phyloP scores from a whole-genome alignment of 37 sponge, comb jelly and placozoan species.

The Cladorhizidae sp. region DNA sequence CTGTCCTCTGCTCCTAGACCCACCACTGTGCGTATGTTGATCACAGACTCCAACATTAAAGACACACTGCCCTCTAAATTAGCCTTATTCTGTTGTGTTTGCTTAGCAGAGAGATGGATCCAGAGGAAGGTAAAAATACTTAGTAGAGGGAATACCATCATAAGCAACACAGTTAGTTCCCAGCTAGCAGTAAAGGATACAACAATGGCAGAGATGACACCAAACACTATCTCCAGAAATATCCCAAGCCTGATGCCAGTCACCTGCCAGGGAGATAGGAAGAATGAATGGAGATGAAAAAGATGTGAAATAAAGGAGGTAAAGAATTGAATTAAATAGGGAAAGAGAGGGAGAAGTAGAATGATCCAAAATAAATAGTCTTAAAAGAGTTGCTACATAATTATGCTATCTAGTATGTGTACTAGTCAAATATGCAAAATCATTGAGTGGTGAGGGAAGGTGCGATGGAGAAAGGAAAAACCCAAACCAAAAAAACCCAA shows the following conservation, averaged over 20 bases:
- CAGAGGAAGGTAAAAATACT: conserved; percentile 55
- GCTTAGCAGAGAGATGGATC: conserved; percentile 42
- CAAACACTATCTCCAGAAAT: conserved; percentile 48
- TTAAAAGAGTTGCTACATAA: too few relatives aligned
- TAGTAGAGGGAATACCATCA: conserved; percentile 61
- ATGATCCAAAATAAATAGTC: too few relatives aligned
- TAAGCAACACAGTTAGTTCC: conserved; percentile 74
- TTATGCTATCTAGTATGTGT: too few relatives aligned
- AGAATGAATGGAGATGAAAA: too few relatives aligned
- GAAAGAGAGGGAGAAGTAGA: too few relatives aligned
- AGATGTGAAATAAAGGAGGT: too few relatives aligned
- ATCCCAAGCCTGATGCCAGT: conserved; percentile 73
- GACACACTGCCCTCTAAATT: conserved; percentile 48
- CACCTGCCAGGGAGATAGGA: conserved; percentile 36
- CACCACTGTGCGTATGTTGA: conserved; percentile 80
- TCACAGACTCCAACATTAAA: conserved; percentile 69
- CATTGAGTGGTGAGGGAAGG: too few relatives aligned
- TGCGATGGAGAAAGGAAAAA: too few relatives aligned
- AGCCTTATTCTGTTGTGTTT: conserved; percentile 72
- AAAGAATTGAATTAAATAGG: too few relatives aligned
- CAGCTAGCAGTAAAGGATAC: conserved; percentile 77
- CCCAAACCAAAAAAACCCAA: too few relatives aligned
- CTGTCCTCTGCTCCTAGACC: conserved; percentile 61
- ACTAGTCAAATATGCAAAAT: too few relatives aligned
- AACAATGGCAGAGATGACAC: conserved; percentile 65